Percentiles rank a stretch among this genome's conserved stretches.
Conservation (phyloP, 1,140 invertebrate genomes). For the Venturia canescens region DNA sequence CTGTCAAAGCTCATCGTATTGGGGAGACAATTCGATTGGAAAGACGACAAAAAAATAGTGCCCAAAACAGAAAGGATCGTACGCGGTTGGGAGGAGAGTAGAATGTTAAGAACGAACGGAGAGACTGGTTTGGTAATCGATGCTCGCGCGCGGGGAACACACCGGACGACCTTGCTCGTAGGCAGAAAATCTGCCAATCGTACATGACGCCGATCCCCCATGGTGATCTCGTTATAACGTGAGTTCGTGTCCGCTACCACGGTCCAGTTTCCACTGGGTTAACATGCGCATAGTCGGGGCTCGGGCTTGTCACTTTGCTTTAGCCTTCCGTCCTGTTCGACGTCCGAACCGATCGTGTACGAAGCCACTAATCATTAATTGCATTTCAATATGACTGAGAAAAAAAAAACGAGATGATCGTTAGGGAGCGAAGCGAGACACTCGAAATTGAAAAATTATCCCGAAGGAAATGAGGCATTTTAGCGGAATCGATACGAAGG, state of each 20-base stretch:
- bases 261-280: slow-evolving; percentile 67
- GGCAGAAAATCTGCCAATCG: slow-evolving; percentile 38
- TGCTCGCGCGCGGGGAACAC: slow-evolving; percentile 22
- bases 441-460: neutral
- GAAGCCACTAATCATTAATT: slow-evolving; percentile 67
- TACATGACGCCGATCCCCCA: slow-evolving; percentile 11
- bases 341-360: slow-evolving; percentile 63
- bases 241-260: slow-evolving; percentile 19
- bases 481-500: neutral
- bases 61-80: slow-evolving; percentile 2
- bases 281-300: slow-evolving; percentile 56
- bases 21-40: slow-evolving; percentile 12
- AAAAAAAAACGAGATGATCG: neutral
- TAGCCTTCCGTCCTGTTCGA: slow-evolving; percentile 43
- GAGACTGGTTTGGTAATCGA: slow-evolving; percentile 36
- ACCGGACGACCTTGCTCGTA: slow-evolving; percentile 39
- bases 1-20: neutral
- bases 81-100: neutral
- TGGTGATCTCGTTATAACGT: slow-evolving; percentile 32
- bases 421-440: too few species aligned
- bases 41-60: neutral
- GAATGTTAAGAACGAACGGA: slow-evolving; percentile 11
- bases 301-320: slow-evolving; percentile 65
- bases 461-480: neutral
- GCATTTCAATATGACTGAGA: slow-evolving; percentile 50